These are phyloP conservation scores for Orestias chungarensis DNA, from an alignment of 2,797 vertebrate genomes.

Conservation along the genomic window DNA sequence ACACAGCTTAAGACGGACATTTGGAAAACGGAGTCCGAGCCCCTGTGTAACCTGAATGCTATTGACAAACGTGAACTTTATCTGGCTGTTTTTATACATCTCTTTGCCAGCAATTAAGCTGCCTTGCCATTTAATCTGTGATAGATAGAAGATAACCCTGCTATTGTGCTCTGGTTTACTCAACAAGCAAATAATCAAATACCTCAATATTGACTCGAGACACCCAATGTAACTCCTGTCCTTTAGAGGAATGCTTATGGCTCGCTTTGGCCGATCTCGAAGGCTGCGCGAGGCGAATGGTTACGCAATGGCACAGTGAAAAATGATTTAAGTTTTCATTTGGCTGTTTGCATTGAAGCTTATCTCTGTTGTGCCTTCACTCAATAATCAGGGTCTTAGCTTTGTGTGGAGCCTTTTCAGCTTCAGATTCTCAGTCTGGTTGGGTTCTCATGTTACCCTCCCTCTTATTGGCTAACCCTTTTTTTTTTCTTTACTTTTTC, in stretches of 20 bases:
- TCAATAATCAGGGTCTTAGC: conserved; percentile 49
- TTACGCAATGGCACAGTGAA: conserved; percentile 22
- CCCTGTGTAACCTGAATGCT: conserved; percentile 36
- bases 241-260: conserved; percentile 32
- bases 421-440: conserved; percentile 68
- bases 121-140: conserved; percentile 62
- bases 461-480: conserved; percentile 54
- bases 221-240: conserved; percentile 37
- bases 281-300: conserved; percentile 29
- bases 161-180: conserved; percentile 52
- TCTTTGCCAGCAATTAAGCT: conserved; percentile 58
- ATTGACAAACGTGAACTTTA: conserved; percentile 40
- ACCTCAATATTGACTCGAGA: conserved; percentile 44
- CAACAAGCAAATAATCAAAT: conserved; percentile 55
- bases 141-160: conserved; percentile 60
- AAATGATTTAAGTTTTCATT: conserved; percentile 33
- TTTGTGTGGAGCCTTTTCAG: no score
- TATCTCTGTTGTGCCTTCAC: conserved; percentile 29
- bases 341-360: conserved; percentile 37
- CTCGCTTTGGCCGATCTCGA: conserved; percentile 34
- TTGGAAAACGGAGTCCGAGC: conserved; percentile 16
- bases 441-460: conserved; percentile 72
- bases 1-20: conserved; percentile 7
- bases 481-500: conserved; percentile 50
- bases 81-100: conserved; percentile 35